Conservation (phyloP, 1,140 invertebrate species). For the Neodiprion fabricii region DNA sequence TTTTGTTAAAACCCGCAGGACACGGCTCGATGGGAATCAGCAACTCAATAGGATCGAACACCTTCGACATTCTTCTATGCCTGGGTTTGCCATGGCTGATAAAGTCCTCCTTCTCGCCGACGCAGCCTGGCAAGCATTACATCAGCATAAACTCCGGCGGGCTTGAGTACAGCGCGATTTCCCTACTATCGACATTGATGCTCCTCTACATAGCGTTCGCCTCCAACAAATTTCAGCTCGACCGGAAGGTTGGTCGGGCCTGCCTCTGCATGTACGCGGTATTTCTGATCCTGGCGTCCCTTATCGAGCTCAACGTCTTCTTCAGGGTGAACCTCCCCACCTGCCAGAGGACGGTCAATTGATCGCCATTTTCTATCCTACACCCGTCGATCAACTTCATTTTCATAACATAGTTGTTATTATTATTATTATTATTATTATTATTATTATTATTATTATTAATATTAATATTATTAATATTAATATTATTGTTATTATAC, state of each 20-base stretch:
- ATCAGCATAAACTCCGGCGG: slow-evolving; percentile 83
- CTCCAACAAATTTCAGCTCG: slow-evolving; percentile 80
- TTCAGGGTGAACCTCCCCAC: slow-evolving; percentile 85
- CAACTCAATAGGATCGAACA: slow-evolving; percentile 90
- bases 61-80: slow-evolving; percentile 86
- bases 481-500: too few species aligned
- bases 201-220: slow-evolving; percentile 79
- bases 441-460: too few species aligned
- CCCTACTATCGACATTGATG: slow-evolving; percentile 77
- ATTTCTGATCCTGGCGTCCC: slow-evolving; percentile 79
- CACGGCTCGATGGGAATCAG: slow-evolving; percentile 89
- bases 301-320: slow-evolving; percentile 88
- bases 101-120: slow-evolving; percentile 79
- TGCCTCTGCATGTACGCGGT: slow-evolving; percentile 80
- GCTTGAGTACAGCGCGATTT: slow-evolving; percentile 82
- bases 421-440: too few species aligned
- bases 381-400: neutral
- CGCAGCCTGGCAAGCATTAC: slow-evolving; percentile 71
- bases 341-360: slow-evolving; percentile 65
- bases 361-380: slow-evolving; percentile 24
- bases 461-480: too few species aligned
- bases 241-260: slow-evolving; percentile 77
- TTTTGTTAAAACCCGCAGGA: slow-evolving; percentile 59
- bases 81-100: slow-evolving; percentile 87
- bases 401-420: neutral